phyloP scores from a whole-genome alignment of 1,140 invertebrate genomes.

The Dreissena polymorpha region DNA sequence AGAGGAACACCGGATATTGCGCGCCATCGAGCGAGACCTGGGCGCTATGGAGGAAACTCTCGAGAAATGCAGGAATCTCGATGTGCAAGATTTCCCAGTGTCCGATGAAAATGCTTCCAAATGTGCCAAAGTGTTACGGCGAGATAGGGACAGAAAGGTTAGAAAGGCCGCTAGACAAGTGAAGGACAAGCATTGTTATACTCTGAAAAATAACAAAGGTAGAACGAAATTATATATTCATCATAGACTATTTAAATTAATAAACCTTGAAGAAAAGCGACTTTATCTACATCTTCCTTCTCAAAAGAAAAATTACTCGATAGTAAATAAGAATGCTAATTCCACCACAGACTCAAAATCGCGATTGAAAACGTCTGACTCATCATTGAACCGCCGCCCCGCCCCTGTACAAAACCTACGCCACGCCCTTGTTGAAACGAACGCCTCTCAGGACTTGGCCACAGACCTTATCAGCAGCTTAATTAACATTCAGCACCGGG shows the following conservation, averaged over 20 bases:
- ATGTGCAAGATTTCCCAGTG: slow-evolving; percentile 10
- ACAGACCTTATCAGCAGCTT: slow-evolving; percentile 61
- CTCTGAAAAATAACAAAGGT: slow-evolving; percentile 70
- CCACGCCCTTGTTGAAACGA: slow-evolving; percentile 64
- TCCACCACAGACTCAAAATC: slow-evolving; percentile 41
- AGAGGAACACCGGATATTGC: slow-evolving; percentile 35
- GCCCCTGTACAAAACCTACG: slow-evolving; percentile 64
- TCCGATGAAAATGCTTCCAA: slow-evolving; percentile 45
- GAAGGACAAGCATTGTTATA: slow-evolving; percentile 69
- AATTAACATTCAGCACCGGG: slow-evolving; percentile 70
- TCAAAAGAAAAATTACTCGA: slow-evolving; percentile 29
- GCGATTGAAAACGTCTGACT: neutral
- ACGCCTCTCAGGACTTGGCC: slow-evolving; percentile 58
- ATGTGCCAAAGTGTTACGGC: slow-evolving; percentile 58
- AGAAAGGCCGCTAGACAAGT: slow-evolving; percentile 69
- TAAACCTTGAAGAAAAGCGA: slow-evolving; percentile 61
- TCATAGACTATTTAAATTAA: slow-evolving; percentile 68
- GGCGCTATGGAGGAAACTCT: slow-evolving; percentile 44
- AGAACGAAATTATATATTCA: slow-evolving; percentile 70
- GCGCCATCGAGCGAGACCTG: slow-evolving; percentile 56
- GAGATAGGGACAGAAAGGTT: slow-evolving; percentile 63
- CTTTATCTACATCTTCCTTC: slow-evolving; percentile 55
- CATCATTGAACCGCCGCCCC: neutral
- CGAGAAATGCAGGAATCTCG: slow-evolving; percentile 42
- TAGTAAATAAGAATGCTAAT: slow-evolving; percentile 27